Conservation (phyloP, 2,113 vertebrate genomes). For the Nematolebias whitei region DNA sequence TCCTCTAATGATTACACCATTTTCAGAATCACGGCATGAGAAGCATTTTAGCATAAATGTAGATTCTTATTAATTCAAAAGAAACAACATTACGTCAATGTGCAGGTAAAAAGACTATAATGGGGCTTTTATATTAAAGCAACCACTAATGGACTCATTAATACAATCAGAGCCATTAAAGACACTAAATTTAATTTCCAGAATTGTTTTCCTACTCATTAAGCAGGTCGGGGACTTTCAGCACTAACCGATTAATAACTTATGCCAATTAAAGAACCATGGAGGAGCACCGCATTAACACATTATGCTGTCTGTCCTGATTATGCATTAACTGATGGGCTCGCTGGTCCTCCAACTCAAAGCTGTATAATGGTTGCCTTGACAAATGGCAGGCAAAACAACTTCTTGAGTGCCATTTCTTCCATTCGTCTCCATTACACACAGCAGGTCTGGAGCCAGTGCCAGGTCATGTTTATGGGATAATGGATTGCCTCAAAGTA, state of each 20-base stretch:
- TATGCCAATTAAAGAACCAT: slow-evolving; percentile 9
- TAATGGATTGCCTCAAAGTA: slow-evolving; percentile 61
- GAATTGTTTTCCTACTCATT: slow-evolving; percentile 9
- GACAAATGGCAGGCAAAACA: slow-evolving; percentile 27
- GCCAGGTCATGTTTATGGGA: slow-evolving; percentile 59
- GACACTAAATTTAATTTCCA: slow-evolving; percentile 9
- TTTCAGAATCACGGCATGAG: background rate
- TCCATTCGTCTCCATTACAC: slow-evolving; percentile 49
- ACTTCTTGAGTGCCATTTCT: slow-evolving; percentile 32
- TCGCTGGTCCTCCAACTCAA: slow-evolving; percentile 5
- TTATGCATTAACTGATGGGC: slow-evolving; percentile 36
- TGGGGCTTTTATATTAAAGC: slow-evolving; percentile 7
- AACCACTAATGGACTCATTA: slow-evolving; percentile 34
- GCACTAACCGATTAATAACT: slow-evolving; percentile 21
- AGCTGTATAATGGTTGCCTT: slow-evolving; percentile 24
- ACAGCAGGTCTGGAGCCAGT: slow-evolving; percentile 56
- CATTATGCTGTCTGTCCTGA: slow-evolving; percentile 20
- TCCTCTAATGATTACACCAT: background rate
- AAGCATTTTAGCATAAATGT: slow-evolving; percentile 12
- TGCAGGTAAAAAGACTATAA: slow-evolving; percentile 16
- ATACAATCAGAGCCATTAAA: slow-evolving; percentile 17
- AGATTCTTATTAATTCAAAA: background rate
- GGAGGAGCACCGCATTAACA: slow-evolving; percentile 24
- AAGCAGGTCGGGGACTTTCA: slow-evolving; percentile 3
- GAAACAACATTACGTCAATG: background rate